Percentiles rank a stretch among this genome's conserved stretches.
phyloP scores from a whole-genome alignment of 2,113 vertebrate species.

The Polypterus bichir region DNA sequence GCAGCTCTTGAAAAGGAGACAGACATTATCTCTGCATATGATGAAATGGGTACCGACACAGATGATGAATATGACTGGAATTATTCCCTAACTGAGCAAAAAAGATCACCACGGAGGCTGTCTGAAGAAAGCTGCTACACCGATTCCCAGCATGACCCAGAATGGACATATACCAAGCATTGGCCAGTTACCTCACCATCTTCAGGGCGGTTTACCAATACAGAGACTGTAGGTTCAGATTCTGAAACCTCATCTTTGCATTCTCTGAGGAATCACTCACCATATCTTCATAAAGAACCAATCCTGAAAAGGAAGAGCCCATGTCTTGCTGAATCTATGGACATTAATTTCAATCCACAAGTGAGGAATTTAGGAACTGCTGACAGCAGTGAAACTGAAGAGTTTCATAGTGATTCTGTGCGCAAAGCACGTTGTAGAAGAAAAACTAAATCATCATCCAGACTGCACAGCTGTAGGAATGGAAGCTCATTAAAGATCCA shows the following conservation, averaged over 20 bases:
- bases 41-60: conserved; percentile 68
- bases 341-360: conserved; percentile 87
- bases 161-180: conserved; percentile 58
- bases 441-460: conserved; percentile 45
- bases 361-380: conserved; percentile 39
- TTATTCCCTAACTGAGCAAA: conserved; percentile 41
- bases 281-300: conserved; percentile 27
- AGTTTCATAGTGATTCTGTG: conserved; percentile 42
- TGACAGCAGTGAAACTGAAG: conserved; percentile 81
- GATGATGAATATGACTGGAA: conserved; percentile 62
- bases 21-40: conserved; percentile 65
- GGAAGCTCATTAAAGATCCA: too few relatives aligned
- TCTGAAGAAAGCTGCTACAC: conserved; percentile 55
- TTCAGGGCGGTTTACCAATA: conserved; percentile 63
- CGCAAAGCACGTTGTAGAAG: conserved; percentile 60
- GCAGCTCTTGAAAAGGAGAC: conserved; percentile 70
- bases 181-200: conserved; percentile 57
- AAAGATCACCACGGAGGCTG: conserved; percentile 34
- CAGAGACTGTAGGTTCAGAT: conserved; percentile 71
- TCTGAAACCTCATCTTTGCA: conserved; percentile 68
- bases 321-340: conserved; percentile 45
- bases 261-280: conserved; percentile 46
- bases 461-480: conserved; percentile 31
- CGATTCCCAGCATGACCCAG: conserved; percentile 47
- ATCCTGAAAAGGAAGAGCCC: conserved; percentile 52